Conservation (phyloP, 1,140 invertebrate genomes). For the Riptortus pedestris region DNA sequence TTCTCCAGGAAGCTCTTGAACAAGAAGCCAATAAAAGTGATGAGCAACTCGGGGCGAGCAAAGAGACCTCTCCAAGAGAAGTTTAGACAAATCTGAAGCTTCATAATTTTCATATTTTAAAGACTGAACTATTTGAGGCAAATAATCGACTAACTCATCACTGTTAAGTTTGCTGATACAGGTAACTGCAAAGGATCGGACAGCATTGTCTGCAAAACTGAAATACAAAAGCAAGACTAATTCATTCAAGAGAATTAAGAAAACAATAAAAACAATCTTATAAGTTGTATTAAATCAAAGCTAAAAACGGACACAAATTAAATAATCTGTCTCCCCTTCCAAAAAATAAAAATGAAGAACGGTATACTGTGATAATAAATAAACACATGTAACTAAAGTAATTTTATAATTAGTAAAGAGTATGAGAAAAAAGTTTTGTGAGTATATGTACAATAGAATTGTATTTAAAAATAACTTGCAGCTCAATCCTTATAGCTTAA, state of each 20-base stretch:
- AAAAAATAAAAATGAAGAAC: constrained; percentile 19
- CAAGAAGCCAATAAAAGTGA: constrained; percentile 86
- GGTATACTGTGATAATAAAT: too few species aligned
- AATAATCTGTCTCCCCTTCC: constrained; percentile 14
- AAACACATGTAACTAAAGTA: too few species aligned
- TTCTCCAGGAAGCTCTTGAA: constrained; percentile 62
- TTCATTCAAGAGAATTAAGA: constrained; percentile 18
- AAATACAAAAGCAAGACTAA: constrained; percentile 30
- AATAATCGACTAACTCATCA: constrained; percentile 80
- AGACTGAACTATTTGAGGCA: constrained; percentile 89
- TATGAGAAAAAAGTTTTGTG: too few species aligned
- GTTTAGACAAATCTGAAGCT: constrained; percentile 66
- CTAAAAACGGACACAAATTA: background rate
- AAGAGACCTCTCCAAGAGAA: constrained; percentile 74
- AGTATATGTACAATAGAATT: too few species aligned
- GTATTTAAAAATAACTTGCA: too few species aligned
- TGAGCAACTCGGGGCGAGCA: constrained; percentile 83
- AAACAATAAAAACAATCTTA: background rate
- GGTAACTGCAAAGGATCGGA: constrained; percentile 69
- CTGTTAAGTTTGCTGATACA: constrained; percentile 68
- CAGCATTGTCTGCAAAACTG: constrained; percentile 82
- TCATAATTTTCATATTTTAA: constrained; percentile 90
- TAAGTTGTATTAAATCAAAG: background rate
- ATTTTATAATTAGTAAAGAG: too few species aligned
- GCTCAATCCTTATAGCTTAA: too few species aligned